phyloP scores from a whole-genome alignment of 2,888 invertebrate species.

The Eubasilissa splendida region DNA sequence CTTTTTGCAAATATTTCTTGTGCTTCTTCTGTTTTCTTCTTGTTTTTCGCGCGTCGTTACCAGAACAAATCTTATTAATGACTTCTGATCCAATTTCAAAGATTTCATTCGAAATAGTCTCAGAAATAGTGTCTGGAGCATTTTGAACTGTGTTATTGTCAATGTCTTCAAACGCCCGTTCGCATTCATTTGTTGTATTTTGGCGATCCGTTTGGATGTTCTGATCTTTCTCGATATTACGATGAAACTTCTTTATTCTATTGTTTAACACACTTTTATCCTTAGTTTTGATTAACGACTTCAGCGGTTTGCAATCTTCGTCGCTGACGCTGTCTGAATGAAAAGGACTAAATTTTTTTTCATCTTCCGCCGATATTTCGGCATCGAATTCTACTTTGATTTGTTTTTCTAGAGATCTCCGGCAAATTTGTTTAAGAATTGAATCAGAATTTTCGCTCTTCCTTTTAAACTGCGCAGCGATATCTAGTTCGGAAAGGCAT shows the following conservation, averaged over 20 bases:
- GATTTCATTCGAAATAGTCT: not conserved
- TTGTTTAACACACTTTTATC: not conserved
- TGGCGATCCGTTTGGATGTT: too few species aligned
- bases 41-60: not conserved
- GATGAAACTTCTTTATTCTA: not conserved
- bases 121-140: not conserved
- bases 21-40: not conserved
- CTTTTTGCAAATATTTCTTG: conserved; percentile 13
- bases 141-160: not conserved
- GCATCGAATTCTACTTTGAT: conserved; percentile 6
- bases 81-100: too few species aligned
- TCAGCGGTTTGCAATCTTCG: conserved; percentile 38
- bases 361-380: conserved; percentile 6
- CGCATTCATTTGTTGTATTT: not conserved
- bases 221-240: not conserved
- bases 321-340: conserved; percentile 25
- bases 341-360: not conserved
- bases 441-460: conserved; percentile 50
- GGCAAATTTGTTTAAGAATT: conserved; percentile 29
- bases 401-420: not conserved
- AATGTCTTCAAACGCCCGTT: not conserved
- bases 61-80: too few species aligned
- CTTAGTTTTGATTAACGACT: conserved; percentile 24
- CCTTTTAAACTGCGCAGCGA: conserved; percentile 45
- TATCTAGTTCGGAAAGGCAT: conserved; percentile 47